Percentiles rank a stretch among this genome's conserved stretches.
These are phyloP conservation scores for Mustela erminea DNA, from an alignment of 2,797 vertebrate species.

Conservation along the genomic window DNA sequence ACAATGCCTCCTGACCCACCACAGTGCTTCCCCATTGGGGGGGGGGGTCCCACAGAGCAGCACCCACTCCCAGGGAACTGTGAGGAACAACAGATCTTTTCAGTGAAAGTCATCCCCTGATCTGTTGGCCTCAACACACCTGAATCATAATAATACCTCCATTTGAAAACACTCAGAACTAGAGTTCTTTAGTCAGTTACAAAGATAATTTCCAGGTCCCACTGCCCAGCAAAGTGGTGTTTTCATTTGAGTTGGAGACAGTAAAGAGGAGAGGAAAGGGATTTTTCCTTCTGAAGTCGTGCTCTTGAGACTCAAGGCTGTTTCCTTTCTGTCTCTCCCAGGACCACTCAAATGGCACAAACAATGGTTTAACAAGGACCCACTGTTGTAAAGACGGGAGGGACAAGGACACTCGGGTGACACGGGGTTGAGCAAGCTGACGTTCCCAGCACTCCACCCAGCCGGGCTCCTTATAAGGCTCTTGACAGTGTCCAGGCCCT, in stretches of 20 bases:
- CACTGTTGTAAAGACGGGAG: not conserved
- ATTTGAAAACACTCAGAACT: not conserved
- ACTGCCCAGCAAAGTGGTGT: not conserved
- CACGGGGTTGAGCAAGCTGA: not conserved
- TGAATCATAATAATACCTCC: not conserved
- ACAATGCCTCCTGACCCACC: not conserved
- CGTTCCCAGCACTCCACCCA: not conserved
- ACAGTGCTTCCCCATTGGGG: not conserved
- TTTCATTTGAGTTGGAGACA: not conserved
- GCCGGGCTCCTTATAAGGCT: not conserved
- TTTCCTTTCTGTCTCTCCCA: not conserved
- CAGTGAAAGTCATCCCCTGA: not conserved
- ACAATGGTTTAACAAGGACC: constrained; percentile 12
- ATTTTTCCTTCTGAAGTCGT: not conserved
- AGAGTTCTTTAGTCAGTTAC: not conserved
- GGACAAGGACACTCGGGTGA: not conserved
- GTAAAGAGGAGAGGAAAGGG: not conserved
- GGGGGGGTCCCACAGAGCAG: too few species aligned
- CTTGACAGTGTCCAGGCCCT: not conserved
- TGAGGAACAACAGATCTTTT: not conserved
- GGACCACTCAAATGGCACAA: not conserved
- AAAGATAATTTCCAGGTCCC: not conserved
- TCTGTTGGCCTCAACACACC: not conserved
- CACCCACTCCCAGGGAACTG: not conserved
- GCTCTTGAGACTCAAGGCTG: constrained; percentile 25